Conservation (phyloP, 2,113 vertebrate genomes). For the Galeopterus variegatus region DNA sequence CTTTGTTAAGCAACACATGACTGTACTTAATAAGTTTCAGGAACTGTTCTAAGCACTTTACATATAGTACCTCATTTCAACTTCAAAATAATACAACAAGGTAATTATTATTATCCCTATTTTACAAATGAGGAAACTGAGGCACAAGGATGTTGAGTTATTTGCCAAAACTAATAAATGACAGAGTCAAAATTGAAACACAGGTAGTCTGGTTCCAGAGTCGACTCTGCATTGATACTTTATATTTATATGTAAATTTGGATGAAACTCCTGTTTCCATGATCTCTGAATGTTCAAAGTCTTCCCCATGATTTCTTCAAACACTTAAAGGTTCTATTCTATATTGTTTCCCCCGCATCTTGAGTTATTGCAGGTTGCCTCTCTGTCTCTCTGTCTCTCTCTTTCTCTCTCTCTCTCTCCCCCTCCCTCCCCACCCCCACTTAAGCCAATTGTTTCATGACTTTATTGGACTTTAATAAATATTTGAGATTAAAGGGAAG, state of each 20-base stretch:
- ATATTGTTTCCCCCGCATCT: fast-evolving
- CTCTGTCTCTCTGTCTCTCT: no score
- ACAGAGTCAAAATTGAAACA: neutral
- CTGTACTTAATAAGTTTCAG: neutral
- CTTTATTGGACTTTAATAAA: neutral
- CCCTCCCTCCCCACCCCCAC: no score
- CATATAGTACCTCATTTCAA: neutral
- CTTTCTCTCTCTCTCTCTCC: no score
- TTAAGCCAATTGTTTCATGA: neutral
- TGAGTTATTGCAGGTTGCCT: neutral
- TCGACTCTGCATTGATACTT: no score
- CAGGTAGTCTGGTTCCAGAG: neutral
- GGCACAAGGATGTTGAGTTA: neutral
- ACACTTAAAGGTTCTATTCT: neutral
- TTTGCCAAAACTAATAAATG: neutral
- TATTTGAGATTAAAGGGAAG: neutral
- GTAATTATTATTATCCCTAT: neutral
- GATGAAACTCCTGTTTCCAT: neutral
- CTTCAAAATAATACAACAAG: neutral
- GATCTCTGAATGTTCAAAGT: neutral
- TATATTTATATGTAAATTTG: neutral
- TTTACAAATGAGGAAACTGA: neutral
- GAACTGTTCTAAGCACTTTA: neutral
- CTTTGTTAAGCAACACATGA: no score
- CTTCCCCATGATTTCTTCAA: neutral